Evolutionary conservation across 1,140 invertebrate species (phyloP).

Genomic region (Temnothorax nylanderi): DNA sequence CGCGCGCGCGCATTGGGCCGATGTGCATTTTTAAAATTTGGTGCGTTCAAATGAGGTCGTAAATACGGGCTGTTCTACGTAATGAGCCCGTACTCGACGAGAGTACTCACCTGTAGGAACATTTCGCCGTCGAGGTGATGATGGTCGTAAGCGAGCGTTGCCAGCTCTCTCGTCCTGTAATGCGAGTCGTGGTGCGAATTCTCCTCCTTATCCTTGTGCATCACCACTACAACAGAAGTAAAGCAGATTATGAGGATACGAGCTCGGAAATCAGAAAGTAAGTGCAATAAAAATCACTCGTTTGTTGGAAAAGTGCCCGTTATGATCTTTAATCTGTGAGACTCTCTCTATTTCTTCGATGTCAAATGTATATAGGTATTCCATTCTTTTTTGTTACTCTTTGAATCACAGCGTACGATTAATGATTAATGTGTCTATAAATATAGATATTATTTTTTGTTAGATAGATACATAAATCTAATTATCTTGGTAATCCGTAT

Average conservation of each 20-base stretch:
- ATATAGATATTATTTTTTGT: not conserved
- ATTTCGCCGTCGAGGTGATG: conserved; percentile 96
- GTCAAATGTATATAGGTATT: not conserved
- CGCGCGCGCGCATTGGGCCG: not conserved
- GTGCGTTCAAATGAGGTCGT: conserved; percentile 43
- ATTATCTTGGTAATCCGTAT: not conserved
- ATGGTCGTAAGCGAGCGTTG: conserved; percentile 94
- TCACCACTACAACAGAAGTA: conserved; percentile 92
- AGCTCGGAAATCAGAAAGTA: not conserved
- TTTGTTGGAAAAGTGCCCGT: not conserved
- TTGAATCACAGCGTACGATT: not conserved
- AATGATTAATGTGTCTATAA: not conserved
- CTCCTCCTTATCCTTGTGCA: conserved; percentile 96
- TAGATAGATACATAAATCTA: not conserved
- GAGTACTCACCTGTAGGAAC: conserved; percentile 94
- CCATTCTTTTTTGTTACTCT: not conserved
- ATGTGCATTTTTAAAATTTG: conserved; percentile 55
- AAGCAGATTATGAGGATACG: not conserved
- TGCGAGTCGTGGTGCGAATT: conserved; percentile 88
- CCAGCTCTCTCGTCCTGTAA: conserved; percentile 91
- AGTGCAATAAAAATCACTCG: not conserved
- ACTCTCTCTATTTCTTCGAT: not conserved
- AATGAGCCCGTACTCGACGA: conserved; percentile 28
- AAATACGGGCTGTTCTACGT: conserved; percentile 48
- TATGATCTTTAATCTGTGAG: not conserved